Evolutionary conservation across 1,140 invertebrate species (phyloP).

Genomic region (Drosophila pseudoobscura): DNA sequence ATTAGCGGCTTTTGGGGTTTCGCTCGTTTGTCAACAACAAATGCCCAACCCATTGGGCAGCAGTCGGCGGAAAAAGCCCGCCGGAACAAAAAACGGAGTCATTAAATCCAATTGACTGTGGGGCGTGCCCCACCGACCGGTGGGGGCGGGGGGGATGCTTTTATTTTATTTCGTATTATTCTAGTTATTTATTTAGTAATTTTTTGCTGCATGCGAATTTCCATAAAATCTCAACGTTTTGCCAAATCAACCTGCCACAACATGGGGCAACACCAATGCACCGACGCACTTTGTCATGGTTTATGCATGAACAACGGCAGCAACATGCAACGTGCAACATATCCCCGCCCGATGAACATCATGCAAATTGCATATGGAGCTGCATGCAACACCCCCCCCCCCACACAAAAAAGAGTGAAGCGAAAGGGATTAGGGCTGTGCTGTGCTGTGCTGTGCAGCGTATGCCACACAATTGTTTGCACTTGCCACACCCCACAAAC

Average conservation of each 20-base stretch:
- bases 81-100: constrained; percentile 14
- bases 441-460: background rate
- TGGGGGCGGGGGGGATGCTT: background rate
- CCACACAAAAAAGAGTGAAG: constrained; percentile 43
- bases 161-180: constrained; percentile 15
- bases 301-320: constrained; percentile 55
- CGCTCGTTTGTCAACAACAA: constrained; percentile 40
- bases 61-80: background rate
- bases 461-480: constrained; percentile 52
- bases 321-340: constrained; percentile 18
- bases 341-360: constrained; percentile 22
- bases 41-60: constrained; percentile 32
- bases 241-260: constrained; percentile 55
- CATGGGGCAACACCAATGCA: constrained; percentile 27
- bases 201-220: constrained; percentile 51
- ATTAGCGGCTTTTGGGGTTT: constrained; percentile 22
- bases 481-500: background rate
- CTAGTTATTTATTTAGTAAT: constrained; percentile 40
- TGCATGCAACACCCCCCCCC: constrained; percentile 24
- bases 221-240: constrained; percentile 59
- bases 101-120: constrained; percentile 39
- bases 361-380: constrained; percentile 33
- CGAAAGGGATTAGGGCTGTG: constrained; percentile 31
- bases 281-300: constrained; percentile 54
- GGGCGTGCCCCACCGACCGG: constrained; percentile 23